A percentile compares a stretch with the other conserved stretches of the same genome.
Evolutionary conservation across 1,140 invertebrate genomes (phyloP).

Genomic region (Drosophila rhopaloa): DNA sequence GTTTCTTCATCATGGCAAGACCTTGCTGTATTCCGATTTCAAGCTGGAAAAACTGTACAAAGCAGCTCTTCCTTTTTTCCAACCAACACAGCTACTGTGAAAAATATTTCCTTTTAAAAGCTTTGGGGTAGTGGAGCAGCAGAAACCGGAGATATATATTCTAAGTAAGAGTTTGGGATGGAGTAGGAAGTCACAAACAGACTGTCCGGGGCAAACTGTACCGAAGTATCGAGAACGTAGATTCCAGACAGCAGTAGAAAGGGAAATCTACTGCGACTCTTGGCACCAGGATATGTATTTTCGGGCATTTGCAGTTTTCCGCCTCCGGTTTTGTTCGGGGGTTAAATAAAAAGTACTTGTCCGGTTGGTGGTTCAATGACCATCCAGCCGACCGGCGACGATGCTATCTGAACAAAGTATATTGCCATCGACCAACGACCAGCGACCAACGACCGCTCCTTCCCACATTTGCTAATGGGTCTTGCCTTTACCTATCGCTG

Average conservation of each 20-base stretch:
- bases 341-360: conserved; percentile 36
- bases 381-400: conserved; percentile 25
- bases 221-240: conserved; percentile 33
- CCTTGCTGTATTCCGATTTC: background rate
- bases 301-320: conserved; percentile 34
- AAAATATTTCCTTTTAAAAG: conserved; percentile 38
- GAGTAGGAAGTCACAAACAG: conserved; percentile 1
- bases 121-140: conserved; percentile 79
- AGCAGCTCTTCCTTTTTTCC: conserved; percentile 5
- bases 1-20: background rate
- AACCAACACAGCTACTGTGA: conserved; percentile 1
- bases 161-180: conserved; percentile 8
- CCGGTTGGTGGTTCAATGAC: conserved; percentile 45
- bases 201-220: conserved; percentile 62
- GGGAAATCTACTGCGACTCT: conserved; percentile 72
- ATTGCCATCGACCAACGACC: conserved; percentile 1
- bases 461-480: conserved; percentile 15
- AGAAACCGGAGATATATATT: conserved; percentile 7
- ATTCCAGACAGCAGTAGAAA: conserved; percentile 69
- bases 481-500: conserved; percentile 23
- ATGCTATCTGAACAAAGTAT: conserved; percentile 32
- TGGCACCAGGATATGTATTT: conserved; percentile 58
- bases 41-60: background rate
- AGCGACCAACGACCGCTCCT: conserved; percentile 13
- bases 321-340: conserved; percentile 23